Evolutionary conservation across 2,113 vertebrate species (phyloP), one percentile per base, ranked within the genome.

Genomic region (Chiloscyllium plagiosum): DNA sequence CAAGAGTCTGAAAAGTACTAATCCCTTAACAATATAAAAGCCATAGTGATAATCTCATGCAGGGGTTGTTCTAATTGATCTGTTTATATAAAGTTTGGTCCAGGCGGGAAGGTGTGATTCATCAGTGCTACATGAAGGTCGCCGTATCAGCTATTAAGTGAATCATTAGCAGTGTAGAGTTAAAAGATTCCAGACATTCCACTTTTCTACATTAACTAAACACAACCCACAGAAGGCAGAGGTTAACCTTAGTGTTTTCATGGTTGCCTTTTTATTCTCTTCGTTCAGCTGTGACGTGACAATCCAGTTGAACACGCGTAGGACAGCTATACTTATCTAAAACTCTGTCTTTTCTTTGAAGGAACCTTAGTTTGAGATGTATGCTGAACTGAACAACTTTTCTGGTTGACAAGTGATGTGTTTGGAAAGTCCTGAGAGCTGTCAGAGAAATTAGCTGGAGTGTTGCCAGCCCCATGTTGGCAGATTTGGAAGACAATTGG

Each of bases 21-120:
- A 97, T 97, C 97, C 97, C 96, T 97, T 97, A 97, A 98, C 97
- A 98, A 97, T 98, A 98, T 97, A 97, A 97, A 97, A 97, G 97
- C 97, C 97, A 96, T 96, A 97, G 97, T 95, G 96, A 96, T 98
- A 98, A 98, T 97, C 97, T 97, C 97, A 96, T 72, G 96, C 96
- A 97, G 96, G 97, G 97, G 97, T 98, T 97, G 97, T 97, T 97
- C 97, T 97, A 96, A 97, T 97, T 97, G 97, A 97, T 97, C 97
- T 97, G 96, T 96, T 96, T 96, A 97, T 95, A 95, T 95, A 95
- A 95, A 95, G 69, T 95, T 95, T 52, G 94, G 68, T 72, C 94
- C 24, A 72, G 69, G 94, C 76, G 95, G 96, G 70, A 69, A 52
- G 66, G 96, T 96, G 86, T 92, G 86, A 72, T 69, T 90, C 89